phyloP scores from a whole-genome alignment of 2,888 invertebrate species.

The Acholoe squamosa region DNA sequence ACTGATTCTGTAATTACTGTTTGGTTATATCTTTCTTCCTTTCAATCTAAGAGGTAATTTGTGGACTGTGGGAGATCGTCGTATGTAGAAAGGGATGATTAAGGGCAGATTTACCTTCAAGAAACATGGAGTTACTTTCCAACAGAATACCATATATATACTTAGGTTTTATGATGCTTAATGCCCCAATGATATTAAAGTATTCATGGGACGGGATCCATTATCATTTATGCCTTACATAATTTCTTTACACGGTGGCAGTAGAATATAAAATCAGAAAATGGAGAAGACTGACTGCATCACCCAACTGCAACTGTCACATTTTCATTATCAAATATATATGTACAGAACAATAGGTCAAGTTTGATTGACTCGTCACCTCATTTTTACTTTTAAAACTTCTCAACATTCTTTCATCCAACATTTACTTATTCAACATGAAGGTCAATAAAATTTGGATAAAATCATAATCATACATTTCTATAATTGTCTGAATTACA shows the following conservation, averaged over 20 bases:
- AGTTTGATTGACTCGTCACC: not conserved
- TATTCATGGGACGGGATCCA: not conserved
- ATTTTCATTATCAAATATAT: conserved; percentile 21
- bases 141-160: not conserved
- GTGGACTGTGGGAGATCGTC: not conserved
- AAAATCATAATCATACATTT: not conserved
- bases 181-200: not conserved
- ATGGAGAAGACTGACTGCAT: not conserved
- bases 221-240: too few relatives aligned
- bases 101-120: not conserved
- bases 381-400: not conserved
- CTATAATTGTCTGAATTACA: too few relatives aligned
- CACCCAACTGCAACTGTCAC: not conserved
- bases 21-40: not conserved
- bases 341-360: not conserved
- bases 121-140: too few relatives aligned
- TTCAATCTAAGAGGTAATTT: not conserved
- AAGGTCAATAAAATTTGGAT: not conserved
- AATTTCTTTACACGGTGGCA: not conserved
- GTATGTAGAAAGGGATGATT: not conserved
- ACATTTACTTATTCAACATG: not conserved
- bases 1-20: not conserved
- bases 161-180: not conserved
- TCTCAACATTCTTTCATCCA: not conserved
- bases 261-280: not conserved